These are phyloP conservation scores for Podiceps cristatus DNA, from an alignment of 2,113 vertebrate species.

Conservation along the genomic window DNA sequence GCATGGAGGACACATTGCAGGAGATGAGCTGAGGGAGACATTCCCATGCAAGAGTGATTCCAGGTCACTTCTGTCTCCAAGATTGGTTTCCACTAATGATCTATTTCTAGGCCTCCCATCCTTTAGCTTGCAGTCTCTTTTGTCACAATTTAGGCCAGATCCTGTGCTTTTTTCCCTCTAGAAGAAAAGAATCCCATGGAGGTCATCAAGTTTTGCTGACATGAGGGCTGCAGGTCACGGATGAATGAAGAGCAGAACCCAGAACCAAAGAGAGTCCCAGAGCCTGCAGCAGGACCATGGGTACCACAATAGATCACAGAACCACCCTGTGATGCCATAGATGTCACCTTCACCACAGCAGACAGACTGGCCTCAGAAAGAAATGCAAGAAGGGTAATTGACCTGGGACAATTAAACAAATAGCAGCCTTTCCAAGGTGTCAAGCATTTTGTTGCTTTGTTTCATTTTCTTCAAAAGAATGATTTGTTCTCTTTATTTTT, in stretches of 20 bases:
- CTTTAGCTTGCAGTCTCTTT: background rate
- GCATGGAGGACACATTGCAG: conserved; percentile 53
- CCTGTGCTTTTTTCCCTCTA: background rate
- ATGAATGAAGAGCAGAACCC: background rate
- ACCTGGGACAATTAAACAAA: background rate
- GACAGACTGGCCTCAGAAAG: background rate
- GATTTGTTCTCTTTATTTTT: background rate
- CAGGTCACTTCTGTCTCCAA: conserved; percentile 24
- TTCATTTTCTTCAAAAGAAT: background rate
- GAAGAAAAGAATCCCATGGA: background rate
- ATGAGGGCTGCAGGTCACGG: background rate
- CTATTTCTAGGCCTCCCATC: background rate
- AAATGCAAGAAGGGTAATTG: background rate
- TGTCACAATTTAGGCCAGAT: background rate
- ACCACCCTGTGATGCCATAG: background rate
- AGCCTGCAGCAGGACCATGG: background rate
- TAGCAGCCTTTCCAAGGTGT: background rate
- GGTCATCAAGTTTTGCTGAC: background rate
- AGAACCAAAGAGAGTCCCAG: background rate
- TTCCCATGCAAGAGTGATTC: conserved; percentile 63
- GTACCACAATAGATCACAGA: background rate
- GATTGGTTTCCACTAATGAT: conserved; percentile 25
- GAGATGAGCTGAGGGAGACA: conserved; percentile 33
- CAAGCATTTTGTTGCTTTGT: background rate
- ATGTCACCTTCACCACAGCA: background rate